These are phyloP conservation scores for Dissostichus mawsoni DNA, from an alignment of 2,113 vertebrate species.

Conservation along the genomic window DNA sequence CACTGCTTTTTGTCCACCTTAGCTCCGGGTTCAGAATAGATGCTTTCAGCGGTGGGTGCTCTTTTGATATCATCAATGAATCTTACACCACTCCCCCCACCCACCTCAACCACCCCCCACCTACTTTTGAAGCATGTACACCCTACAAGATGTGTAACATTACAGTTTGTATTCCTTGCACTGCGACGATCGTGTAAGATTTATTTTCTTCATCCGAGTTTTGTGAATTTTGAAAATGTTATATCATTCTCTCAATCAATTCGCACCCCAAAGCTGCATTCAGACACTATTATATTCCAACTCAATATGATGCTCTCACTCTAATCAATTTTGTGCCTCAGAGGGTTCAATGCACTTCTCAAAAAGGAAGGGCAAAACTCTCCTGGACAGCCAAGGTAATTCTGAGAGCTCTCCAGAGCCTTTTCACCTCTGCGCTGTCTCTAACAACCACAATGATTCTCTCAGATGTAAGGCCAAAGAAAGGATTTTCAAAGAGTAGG, in stretches of 20 bases:
- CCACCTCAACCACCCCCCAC: conserved; percentile 15
- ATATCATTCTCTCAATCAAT: conserved; percentile 63
- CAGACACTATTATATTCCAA: conserved; percentile 56
- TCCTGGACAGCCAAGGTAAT: conserved; percentile 34
- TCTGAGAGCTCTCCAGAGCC: conserved; percentile 37
- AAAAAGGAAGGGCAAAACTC: conserved; percentile 37
- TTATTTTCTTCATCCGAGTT: conserved; percentile 31
- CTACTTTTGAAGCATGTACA: conserved; percentile 43
- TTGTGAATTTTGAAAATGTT: conserved; percentile 55
- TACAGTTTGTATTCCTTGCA: conserved; percentile 22
- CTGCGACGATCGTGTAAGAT: conserved; percentile 19
- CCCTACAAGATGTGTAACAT: conserved; percentile 36
- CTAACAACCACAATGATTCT: conserved; percentile 31
- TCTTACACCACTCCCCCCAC: conserved; percentile 9
- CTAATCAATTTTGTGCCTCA: conserved; percentile 55
- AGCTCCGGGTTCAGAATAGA: conserved; percentile 66
- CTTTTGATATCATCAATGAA: conserved; percentile 78
- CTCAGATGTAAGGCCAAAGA: conserved; percentile 44
- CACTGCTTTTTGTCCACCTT: conserved; percentile 75
- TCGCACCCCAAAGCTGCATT: conserved; percentile 48
- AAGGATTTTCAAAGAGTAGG: conserved; percentile 43
- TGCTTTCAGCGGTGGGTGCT: conserved; percentile 60
- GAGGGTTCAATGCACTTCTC: conserved; percentile 51
- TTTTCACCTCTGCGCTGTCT: conserved; percentile 49
- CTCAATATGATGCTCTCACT: conserved; percentile 50